Evolutionary conservation across 2,113 vertebrate species (phyloP).

Genomic region (Stomatorhinus ivindoensis): DNA sequence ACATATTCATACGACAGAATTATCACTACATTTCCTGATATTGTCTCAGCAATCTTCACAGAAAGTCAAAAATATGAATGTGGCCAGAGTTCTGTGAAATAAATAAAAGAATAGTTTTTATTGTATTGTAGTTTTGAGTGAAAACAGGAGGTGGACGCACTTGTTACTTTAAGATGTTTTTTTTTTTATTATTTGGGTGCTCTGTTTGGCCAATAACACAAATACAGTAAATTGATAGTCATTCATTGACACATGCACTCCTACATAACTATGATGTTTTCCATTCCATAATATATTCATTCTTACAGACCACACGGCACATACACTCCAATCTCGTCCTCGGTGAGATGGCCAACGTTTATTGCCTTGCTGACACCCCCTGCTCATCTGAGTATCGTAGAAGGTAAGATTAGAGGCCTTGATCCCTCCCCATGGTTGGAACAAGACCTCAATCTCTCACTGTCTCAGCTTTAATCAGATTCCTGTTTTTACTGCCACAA

Average conservation of each 20-base stretch:
- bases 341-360: slow-evolving; percentile 44
- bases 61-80: not conserved
- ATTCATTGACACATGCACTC: not conserved
- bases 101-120: not conserved
- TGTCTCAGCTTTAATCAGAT: slow-evolving; percentile 97
- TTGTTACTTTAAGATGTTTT: not conserved
- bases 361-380: slow-evolving; percentile 49
- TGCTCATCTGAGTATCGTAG: slow-evolving; percentile 62
- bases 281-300: not conserved
- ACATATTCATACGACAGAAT: not conserved
- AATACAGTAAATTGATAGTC: not conserved
- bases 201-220: not conserved
- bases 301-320: not conserved
- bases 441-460: slow-evolving; percentile 99
- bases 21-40: not conserved
- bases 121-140: not conserved
- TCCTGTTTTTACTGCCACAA: slow-evolving; percentile 83
- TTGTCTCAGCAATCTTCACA: not conserved
- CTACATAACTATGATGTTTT: not conserved
- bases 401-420: slow-evolving; percentile 88
- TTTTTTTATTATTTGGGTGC: not conserved
- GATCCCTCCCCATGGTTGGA: slow-evolving; percentile 84
- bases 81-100: not conserved
- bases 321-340: not conserved
- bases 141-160: not conserved